Conservation (phyloP, 2,113 vertebrate species). For the Archocentrus centrarchus region DNA sequence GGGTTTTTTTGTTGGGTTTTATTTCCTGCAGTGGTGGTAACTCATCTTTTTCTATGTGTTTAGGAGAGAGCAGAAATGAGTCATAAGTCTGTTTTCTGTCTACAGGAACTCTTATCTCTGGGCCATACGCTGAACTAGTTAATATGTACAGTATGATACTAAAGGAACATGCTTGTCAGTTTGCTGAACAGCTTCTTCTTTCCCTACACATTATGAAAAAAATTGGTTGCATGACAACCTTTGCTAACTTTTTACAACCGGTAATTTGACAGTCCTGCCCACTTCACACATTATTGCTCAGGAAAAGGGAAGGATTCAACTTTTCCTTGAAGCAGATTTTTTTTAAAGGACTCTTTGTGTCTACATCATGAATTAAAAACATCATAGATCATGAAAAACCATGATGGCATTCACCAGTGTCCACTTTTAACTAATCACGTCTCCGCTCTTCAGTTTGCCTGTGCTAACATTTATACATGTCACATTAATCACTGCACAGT, state of each 20-base stretch:
- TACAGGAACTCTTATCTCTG: background rate
- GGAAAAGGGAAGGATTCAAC: background rate
- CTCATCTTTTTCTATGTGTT: constrained; percentile 17
- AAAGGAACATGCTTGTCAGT: background rate
- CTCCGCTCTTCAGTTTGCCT: background rate
- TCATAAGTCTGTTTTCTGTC: constrained; percentile 4
- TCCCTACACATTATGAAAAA: background rate
- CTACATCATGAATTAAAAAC: background rate
- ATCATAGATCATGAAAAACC: background rate
- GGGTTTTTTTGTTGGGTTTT: background rate
- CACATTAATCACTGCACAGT: too few relatives aligned
- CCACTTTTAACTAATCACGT: background rate
- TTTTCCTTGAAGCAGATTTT: background rate
- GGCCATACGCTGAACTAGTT: background rate
- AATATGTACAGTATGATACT: background rate
- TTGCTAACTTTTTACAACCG: background rate
- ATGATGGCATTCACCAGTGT: background rate
- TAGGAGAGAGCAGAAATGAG: background rate
- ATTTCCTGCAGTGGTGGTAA: background rate
- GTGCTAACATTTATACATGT: too few relatives aligned
- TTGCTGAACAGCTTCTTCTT: background rate
- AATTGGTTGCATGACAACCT: background rate
- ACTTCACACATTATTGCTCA: background rate
- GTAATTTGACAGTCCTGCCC: background rate
- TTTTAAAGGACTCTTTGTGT: background rate